Evolutionary conservation across 1,140 invertebrate species (phyloP), one percentile per base, ranked within the genome.

Genomic region (Calephelis nemesis): DNA sequence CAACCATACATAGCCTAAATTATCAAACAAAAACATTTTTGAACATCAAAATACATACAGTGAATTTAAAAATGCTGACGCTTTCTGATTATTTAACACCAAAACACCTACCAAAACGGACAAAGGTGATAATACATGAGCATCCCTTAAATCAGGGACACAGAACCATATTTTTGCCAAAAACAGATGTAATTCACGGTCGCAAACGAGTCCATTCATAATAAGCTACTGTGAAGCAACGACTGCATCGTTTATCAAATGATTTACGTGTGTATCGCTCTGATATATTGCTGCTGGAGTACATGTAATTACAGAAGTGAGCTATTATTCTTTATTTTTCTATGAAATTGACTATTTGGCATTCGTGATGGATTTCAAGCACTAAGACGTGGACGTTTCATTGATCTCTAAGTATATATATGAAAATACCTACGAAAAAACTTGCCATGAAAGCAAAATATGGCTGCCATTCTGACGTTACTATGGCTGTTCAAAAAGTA

Each of bases 231-330:
- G 40, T 65, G 52, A 68, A 62, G 65, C 68, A 66, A 45, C 40
- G 62, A 63, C 12, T 63, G 67, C 66, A 65, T 64, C 71, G 65
- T 73, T 73, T 67, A 68, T 70, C 72, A 72, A 65, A 71, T 76
- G 74, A 76, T 76, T 76, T 74, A 76, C 68, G 74, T 65, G 68
- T 72, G 69, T 66, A 71, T 67, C 30, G 66, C 49, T 47, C 60
- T 76, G 74, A 76, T 68, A 74, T 72, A 76, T 74, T 67, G 68
- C 58, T 60, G 30, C 19, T 60, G 19, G 58, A 39, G 58, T 60
- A 60, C 58, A 60, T n/a, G 58, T 12, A 60, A 40, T 60, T 39
- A 60, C 58, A 60, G 5, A 60, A 60, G 58, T 60, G n/a, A 30
- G 13, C 13, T 50, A 7, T 50, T 50, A 10, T 15, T 52, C 13